These are phyloP conservation scores for Suillia variegata DNA, from an alignment of 2,888 invertebrate species.

Conservation along the genomic window DNA sequence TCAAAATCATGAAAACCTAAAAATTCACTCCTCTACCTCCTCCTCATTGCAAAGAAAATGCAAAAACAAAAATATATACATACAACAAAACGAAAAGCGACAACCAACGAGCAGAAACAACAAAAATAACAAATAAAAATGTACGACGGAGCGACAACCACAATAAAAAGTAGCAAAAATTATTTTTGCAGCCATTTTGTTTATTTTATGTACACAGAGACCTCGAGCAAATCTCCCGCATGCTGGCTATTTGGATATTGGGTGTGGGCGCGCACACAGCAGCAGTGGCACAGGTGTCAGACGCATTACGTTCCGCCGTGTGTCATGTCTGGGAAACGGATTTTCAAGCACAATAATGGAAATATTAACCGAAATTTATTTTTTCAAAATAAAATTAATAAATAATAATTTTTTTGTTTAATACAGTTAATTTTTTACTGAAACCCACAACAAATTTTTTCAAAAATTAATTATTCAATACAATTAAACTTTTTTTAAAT, in stretches of 20 bases:
- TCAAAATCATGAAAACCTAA: neutral
- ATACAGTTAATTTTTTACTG: no score
- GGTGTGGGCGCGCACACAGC: neutral
- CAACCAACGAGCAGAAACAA: neutral
- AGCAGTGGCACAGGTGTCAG: neutral
- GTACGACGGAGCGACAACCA: neutral
- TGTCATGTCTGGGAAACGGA: no score
- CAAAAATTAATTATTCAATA: no score
- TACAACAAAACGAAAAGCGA: neutral
- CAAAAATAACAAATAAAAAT: conserved; percentile 14
- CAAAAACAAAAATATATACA: neutral
- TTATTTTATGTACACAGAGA: conserved; percentile 15
- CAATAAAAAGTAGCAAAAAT: conserved; percentile 21
- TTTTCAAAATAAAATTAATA: no score
- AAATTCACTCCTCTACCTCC: neutral
- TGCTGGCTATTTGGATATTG: neutral
- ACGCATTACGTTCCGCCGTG: no score
- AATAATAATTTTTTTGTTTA: no score
- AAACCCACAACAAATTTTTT: no score
- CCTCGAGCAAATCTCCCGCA: neutral
- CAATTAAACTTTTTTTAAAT: no score
- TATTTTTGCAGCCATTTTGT: conserved; percentile 17
- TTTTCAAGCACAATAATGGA: no score
- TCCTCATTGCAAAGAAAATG: neutral
- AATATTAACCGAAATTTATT: no score